Conservation (phyloP, 2,888 invertebrate species). For the Amiota mariae region DNA sequence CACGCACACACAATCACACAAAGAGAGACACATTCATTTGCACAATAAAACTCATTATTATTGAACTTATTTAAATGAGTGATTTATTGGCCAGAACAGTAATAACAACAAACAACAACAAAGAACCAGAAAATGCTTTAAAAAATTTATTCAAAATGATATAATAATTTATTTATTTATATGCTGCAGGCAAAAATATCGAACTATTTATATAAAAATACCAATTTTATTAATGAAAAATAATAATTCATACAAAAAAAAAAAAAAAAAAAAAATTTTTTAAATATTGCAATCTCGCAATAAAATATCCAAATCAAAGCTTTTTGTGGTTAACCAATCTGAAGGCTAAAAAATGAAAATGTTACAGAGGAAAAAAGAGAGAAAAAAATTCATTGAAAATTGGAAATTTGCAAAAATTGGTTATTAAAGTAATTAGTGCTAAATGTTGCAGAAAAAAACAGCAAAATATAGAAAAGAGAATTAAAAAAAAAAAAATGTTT, state of each 20-base stretch:
- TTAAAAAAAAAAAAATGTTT: not conserved
- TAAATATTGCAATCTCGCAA: too few species aligned
- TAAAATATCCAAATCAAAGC: constrained; percentile 30
- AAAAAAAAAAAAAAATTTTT: too few species aligned
- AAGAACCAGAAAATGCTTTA: not conserved
- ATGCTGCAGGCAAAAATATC: constrained; percentile 24
- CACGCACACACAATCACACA: not conserved
- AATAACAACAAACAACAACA: constrained; percentile 39
- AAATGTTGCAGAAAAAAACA: not conserved
- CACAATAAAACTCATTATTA: constrained; percentile 50
- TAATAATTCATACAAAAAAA: too few species aligned
- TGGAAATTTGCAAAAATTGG: not conserved
- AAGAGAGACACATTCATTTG: not conserved
- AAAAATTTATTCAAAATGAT: constrained; percentile 19
- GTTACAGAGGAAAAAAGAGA: too few species aligned
- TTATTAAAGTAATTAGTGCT: constrained; percentile 24
- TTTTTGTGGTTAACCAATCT: constrained; percentile 12
- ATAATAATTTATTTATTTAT: constrained; percentile 15
- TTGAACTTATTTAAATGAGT: constrained; percentile 61
- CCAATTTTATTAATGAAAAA: too few species aligned
- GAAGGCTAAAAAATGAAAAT: not conserved
- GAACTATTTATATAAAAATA: too few species aligned
- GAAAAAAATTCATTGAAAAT: not conserved
- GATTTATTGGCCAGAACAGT: constrained; percentile 56
- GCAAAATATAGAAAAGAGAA: not conserved